phyloP scores from a whole-genome alignment of 2,888 invertebrate genomes.

The Drosophila merina region DNA sequence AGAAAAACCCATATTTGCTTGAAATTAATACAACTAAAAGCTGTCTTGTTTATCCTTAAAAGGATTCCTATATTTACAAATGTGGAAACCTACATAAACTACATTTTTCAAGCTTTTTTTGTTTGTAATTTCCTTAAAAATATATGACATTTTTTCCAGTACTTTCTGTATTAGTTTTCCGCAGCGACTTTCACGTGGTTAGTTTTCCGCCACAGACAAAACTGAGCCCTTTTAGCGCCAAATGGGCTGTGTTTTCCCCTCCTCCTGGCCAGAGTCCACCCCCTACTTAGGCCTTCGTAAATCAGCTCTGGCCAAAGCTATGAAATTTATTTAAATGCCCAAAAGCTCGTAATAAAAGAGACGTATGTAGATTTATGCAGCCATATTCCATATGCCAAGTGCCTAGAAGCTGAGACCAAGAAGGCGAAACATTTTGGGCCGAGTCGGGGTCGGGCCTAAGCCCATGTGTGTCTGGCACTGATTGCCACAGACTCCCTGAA shows the following conservation, averaged over 20 bases:
- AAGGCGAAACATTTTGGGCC: slow-evolving; percentile 58
- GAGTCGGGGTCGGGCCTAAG: slow-evolving; percentile 57
- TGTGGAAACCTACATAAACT: too few species aligned
- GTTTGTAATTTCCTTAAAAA: not conserved
- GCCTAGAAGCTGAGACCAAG: slow-evolving; percentile 48
- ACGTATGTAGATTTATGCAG: slow-evolving; percentile 68
- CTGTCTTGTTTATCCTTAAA: not conserved
- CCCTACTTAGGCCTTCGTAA: slow-evolving; percentile 49
- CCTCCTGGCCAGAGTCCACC: not conserved
- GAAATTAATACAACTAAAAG: not conserved
- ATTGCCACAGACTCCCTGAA: slow-evolving; percentile 48
- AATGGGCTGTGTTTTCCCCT: slow-evolving; percentile 48
- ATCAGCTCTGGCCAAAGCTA: slow-evolving; percentile 67
- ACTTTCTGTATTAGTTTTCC: slow-evolving; percentile 44
- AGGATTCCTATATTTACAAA: too few species aligned
- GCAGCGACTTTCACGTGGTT: slow-evolving; percentile 71
- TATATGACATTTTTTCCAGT: slow-evolving; percentile 1
- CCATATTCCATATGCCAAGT: slow-evolving; percentile 65
- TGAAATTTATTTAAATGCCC: slow-evolving; percentile 78
- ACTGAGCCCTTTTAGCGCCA: slow-evolving; percentile 68
- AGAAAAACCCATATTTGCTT: not conserved
- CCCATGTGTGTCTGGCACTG: slow-evolving; percentile 57
- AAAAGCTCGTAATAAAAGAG: slow-evolving; percentile 72
- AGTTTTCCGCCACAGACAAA: slow-evolving; percentile 60
- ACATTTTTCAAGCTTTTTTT: too few species aligned